A percentile compares a stretch with the other conserved stretches of the same genome.
Evolutionary conservation across 2,113 vertebrate genomes (phyloP).

Genomic region (Dipodomys spectabilis): DNA sequence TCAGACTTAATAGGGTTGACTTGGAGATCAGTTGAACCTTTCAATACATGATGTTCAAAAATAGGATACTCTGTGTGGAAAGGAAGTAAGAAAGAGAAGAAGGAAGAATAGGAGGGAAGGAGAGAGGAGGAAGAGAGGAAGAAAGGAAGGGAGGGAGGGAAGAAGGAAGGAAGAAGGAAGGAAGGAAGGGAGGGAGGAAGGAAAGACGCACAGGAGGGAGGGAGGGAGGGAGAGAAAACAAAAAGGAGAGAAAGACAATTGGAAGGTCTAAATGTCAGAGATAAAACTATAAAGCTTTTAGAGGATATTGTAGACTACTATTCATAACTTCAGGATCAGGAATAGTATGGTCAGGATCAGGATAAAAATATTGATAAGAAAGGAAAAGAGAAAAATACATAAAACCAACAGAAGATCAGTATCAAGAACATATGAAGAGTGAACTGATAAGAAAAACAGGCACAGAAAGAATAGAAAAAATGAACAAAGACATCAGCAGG

Average conservation of each 20-base stretch:
- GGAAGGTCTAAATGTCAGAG: neutral
- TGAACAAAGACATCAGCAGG: neutral
- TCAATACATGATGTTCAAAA: neutral
- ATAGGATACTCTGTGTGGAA: neutral
- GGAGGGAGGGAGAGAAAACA: too few species aligned
- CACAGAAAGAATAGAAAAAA: neutral
- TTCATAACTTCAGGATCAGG: neutral
- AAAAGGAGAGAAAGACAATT: neutral
- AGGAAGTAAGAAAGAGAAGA: neutral
- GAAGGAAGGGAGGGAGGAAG: too few species aligned
- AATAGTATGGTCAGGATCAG: neutral
- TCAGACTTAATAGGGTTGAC: neutral
- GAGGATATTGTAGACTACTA: neutral
- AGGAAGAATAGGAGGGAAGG: too few species aligned
- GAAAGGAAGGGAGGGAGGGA: too few species aligned
- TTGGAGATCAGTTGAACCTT: neutral
- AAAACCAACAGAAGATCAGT: too few species aligned
- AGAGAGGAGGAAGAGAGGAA: too few species aligned
- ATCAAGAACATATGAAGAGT: neutral
- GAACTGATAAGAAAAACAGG: neutral
- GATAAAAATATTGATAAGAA: neutral
- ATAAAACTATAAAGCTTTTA: neutral
- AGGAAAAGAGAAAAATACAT: neutral
- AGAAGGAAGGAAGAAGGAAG: too few species aligned
- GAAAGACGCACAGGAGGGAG: too few species aligned